These are phyloP conservation scores for Amblyopsis rosae DNA, from an alignment of 2,113 vertebrate species.

Conservation along the genomic window DNA sequence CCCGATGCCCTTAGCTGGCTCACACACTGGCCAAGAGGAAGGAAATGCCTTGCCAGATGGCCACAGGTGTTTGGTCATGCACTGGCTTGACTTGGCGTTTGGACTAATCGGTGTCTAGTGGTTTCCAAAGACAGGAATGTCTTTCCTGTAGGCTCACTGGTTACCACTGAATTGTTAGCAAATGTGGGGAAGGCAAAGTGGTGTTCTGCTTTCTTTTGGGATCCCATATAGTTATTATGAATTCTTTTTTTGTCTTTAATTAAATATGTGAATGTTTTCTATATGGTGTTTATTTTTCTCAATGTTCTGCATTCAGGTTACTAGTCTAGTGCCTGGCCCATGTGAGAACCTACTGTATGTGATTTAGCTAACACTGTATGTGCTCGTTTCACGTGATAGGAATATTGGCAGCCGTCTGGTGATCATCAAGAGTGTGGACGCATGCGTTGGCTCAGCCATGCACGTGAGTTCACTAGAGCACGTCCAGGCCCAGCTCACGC, in stretches of 20 bases:
- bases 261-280: too few species aligned
- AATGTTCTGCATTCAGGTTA: too few species aligned
- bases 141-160: too few species aligned
- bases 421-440: slow-evolving; percentile 83
- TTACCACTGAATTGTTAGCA: too few species aligned
- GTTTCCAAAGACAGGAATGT: too few species aligned
- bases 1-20: slow-evolving; percentile 27
- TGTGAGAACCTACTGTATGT: too few species aligned
- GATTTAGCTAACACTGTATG: neutral
- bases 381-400: slow-evolving; percentile 59
- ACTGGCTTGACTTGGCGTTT: slow-evolving; percentile 9
- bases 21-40: slow-evolving; percentile 18
- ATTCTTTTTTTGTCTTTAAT: too few species aligned
- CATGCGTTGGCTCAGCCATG: slow-evolving; percentile 82
- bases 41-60: slow-evolving; percentile 16
- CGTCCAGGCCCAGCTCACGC: slow-evolving; percentile 86
- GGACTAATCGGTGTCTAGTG: neutral
- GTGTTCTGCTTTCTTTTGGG: too few species aligned
- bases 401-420: slow-evolving; percentile 89
- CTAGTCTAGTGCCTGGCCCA: too few species aligned
- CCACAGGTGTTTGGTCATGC: neutral
- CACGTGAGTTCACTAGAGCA: slow-evolving; percentile 89
- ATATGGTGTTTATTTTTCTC: too few species aligned
- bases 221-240: too few species aligned
- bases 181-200: too few species aligned